Conservation (phyloP, 1,140 invertebrate genomes). For the Lepidotrigona ventralis region DNA sequence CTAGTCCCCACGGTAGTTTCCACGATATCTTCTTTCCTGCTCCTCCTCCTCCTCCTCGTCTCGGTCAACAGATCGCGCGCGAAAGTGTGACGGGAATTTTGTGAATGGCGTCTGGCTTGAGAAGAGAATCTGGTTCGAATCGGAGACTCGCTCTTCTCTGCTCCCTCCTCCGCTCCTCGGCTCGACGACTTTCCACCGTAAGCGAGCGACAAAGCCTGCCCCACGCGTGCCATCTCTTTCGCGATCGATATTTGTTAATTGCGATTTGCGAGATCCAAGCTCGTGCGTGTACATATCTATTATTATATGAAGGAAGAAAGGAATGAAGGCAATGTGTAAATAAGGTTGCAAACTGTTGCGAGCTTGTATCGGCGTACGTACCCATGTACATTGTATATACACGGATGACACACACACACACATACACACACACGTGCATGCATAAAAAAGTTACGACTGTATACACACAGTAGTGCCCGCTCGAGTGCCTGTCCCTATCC, state of each 20-base stretch:
- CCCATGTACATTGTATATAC: constrained; percentile 47
- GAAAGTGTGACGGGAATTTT: constrained; percentile 37
- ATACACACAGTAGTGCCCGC: too few relatives aligned
- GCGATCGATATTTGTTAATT: constrained; percentile 21
- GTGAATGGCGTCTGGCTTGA: constrained; percentile 43
- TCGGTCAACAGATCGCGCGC: constrained; percentile 17
- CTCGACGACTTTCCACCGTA: constrained; percentile 43
- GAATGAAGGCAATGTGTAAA: constrained; percentile 40
- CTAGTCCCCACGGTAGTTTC: neutral
- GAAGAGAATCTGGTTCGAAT: constrained; percentile 30
- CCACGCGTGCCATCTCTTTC: constrained; percentile 30
- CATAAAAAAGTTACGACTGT: too few relatives aligned
- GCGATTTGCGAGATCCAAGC: constrained; percentile 22
- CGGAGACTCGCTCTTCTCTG: constrained; percentile 16
- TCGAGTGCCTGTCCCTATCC: too few relatives aligned
- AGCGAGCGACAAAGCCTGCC: constrained; percentile 38
- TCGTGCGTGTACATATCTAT: constrained; percentile 11
- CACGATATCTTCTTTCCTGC: neutral
- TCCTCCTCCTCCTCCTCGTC: neutral
- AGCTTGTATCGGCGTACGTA: constrained; percentile 39
- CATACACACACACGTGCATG: too few relatives aligned
- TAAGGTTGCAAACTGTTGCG: constrained; percentile 29
- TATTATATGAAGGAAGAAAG: neutral
- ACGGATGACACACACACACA: neutral
- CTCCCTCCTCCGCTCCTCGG: constrained; percentile 25